Percentiles rank a stretch among this genome's conserved stretches.
Evolutionary conservation across 2,888 invertebrate genomes (phyloP).

Genomic region (Himalopsyche anomala): DNA sequence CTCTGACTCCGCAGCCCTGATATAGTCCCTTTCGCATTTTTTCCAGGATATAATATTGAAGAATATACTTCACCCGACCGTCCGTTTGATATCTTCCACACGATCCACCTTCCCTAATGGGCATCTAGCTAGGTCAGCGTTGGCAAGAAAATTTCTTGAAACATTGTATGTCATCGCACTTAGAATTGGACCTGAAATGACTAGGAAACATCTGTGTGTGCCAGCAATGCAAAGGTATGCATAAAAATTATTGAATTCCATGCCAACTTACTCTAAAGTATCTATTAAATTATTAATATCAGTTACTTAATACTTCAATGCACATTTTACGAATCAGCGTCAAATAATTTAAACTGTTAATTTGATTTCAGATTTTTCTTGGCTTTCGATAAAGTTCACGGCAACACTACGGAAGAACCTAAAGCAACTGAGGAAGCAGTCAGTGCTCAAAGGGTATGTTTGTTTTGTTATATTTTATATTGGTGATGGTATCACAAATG

Average conservation of each 20-base stretch:
- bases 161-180: conserved; percentile 88
- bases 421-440: conserved; percentile 72
- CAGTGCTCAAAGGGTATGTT: conserved; percentile 46
- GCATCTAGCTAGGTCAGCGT: conserved; percentile 82
- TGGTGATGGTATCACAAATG: neutral
- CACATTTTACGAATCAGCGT: neutral
- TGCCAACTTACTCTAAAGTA: conserved; percentile 6
- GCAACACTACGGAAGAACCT: conserved; percentile 75
- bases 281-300: too few relatives aligned
- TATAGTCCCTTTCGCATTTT: neutral
- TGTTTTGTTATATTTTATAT: neutral
- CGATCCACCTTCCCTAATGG: conserved; percentile 90
- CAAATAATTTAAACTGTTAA: neutral
- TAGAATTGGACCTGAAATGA: conserved; percentile 87
- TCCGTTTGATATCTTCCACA: conserved; percentile 88
- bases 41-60: conserved; percentile 90
- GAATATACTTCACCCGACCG: conserved; percentile 88
- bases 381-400: conserved; percentile 86
- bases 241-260: neutral
- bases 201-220: conserved; percentile 83
- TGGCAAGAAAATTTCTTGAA: conserved; percentile 89
- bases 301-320: neutral
- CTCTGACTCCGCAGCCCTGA: too few relatives aligned
- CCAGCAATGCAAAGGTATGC: conserved; percentile 78
- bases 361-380: conserved; percentile 83